These are phyloP conservation scores for Macropis europaea DNA, from an alignment of 2,888 invertebrate genomes.

Conservation along the genomic window DNA sequence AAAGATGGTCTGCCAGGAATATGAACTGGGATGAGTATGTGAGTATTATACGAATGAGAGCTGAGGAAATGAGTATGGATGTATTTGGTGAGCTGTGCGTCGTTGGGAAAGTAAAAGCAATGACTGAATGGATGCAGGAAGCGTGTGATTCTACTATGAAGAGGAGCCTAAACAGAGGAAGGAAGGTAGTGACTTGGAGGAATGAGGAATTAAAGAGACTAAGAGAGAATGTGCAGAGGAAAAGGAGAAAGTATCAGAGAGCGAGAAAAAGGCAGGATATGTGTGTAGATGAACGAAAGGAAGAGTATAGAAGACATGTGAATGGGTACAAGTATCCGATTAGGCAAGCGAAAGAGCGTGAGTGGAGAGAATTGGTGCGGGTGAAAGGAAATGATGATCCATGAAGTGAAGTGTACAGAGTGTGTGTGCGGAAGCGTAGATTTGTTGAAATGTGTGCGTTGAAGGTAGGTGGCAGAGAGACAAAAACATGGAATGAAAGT, in stretches of 20 bases:
- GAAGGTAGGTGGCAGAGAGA: background rate
- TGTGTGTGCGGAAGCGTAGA: background rate
- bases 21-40: background rate
- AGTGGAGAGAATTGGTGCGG: slow-evolving; percentile 3
- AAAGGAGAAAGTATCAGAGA: background rate
- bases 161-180: background rate
- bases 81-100: background rate
- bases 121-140: background rate
- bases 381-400: slow-evolving; percentile 2
- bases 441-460: background rate
- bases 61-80: background rate
- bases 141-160: background rate
- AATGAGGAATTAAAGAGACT: background rate
- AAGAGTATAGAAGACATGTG: too few species aligned
- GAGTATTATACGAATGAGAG: background rate
- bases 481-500: background rate
- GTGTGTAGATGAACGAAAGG: too few species aligned
- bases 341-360: too few species aligned
- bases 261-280: too few species aligned
- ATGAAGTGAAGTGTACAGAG: background rate
- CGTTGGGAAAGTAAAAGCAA: background rate
- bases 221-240: background rate
- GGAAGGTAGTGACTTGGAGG: background rate
- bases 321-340: too few species aligned
- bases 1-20: background rate